Conservation (phyloP, 1,140 invertebrate genomes). For the Hycleus cichorii region DNA sequence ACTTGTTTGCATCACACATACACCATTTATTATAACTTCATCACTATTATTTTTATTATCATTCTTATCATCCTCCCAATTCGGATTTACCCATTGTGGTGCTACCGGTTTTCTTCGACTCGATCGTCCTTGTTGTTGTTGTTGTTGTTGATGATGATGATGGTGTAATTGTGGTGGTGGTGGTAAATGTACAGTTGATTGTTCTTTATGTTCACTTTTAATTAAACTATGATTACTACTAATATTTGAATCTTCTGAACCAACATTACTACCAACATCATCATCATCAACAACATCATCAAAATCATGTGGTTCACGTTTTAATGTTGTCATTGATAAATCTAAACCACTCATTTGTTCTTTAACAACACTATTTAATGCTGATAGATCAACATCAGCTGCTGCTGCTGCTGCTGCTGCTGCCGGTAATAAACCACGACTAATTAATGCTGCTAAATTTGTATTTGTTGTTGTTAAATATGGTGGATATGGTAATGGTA, state of each 20-base stretch:
- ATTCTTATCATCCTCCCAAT: slow-evolving; percentile 69
- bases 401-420: slow-evolving; percentile 37
- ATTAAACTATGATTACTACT: slow-evolving; percentile 31
- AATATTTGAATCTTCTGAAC: slow-evolving; percentile 64
- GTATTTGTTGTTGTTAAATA: slow-evolving; percentile 66
- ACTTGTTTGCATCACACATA: slow-evolving; percentile 75
- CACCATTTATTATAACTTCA: slow-evolving; percentile 85
- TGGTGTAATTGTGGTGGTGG: slow-evolving; percentile 37
- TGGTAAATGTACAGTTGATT: slow-evolving; percentile 34
- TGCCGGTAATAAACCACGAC: slow-evolving; percentile 51
- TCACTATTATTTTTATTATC: slow-evolving; percentile 47
- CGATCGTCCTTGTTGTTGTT: slow-evolving; percentile 49
- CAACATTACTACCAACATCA: slow-evolving; percentile 66
- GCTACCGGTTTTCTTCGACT: slow-evolving; percentile 84
- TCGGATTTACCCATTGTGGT: slow-evolving; percentile 94
- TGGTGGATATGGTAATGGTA: slow-evolving; percentile 64
- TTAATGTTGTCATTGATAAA: slow-evolving; percentile 68
- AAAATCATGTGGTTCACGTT: slow-evolving; percentile 63
- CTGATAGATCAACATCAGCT: slow-evolving; percentile 46
- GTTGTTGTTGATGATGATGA: slow-evolving; percentile 31
- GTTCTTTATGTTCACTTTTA: slow-evolving; percentile 51
- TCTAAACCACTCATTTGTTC: slow-evolving; percentile 73
- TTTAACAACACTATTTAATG: slow-evolving; percentile 55
- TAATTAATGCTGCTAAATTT: slow-evolving; percentile 63
- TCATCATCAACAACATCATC: slow-evolving; percentile 55